phyloP scores from a whole-genome alignment of 2,888 invertebrate genomes.

The Strigamia transsilvanica region DNA sequence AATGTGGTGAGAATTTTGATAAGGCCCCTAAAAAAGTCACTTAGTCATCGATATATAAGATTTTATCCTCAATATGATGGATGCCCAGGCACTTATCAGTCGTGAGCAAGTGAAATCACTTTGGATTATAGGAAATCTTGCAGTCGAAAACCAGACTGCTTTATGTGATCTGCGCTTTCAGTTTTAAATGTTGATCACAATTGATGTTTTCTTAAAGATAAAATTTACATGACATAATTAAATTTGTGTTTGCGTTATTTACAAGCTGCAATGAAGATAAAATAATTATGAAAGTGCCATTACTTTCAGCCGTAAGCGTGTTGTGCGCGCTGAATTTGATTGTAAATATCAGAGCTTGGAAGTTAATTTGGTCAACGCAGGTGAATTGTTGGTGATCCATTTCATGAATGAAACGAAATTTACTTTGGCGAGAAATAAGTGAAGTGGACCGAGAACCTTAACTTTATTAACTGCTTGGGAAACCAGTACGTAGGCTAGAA shows the following conservation, averaged over 20 bases:
- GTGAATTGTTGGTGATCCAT: slow-evolving; percentile 49
- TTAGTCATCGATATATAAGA: slow-evolving; percentile 49
- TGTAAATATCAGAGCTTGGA: slow-evolving; percentile 13
- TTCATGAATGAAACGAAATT: slow-evolving; percentile 36
- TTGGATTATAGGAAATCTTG: slow-evolving; percentile 1
- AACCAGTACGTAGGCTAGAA: not conserved
- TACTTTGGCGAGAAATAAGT: slow-evolving; percentile 42
- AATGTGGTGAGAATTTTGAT: slow-evolving; percentile 37
- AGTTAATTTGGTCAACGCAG: slow-evolving; percentile 46
- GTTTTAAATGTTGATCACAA: not conserved
- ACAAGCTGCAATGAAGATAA: not conserved
- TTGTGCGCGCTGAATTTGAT: slow-evolving; percentile 1
- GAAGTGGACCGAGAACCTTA: slow-evolving; percentile 18
- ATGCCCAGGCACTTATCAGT: slow-evolving; percentile 28
- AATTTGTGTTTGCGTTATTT: not conserved
- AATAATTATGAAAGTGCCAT: not conserved
- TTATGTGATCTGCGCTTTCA: not conserved
- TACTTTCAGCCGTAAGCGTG: not conserved
- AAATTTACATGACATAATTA: not conserved
- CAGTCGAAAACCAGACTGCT: not conserved
- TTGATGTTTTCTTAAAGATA: not conserved
- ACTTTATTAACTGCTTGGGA: slow-evolving; percentile 28
- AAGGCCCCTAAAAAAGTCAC: slow-evolving; percentile 24
- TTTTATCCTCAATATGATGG: slow-evolving; percentile 46
- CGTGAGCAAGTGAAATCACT: slow-evolving; percentile 3